A percentile compares a stretch with the other conserved stretches of the same genome.
Conservation (phyloP, 2,888 invertebrate genomes). For the Eutolmus rufibarbis region DNA sequence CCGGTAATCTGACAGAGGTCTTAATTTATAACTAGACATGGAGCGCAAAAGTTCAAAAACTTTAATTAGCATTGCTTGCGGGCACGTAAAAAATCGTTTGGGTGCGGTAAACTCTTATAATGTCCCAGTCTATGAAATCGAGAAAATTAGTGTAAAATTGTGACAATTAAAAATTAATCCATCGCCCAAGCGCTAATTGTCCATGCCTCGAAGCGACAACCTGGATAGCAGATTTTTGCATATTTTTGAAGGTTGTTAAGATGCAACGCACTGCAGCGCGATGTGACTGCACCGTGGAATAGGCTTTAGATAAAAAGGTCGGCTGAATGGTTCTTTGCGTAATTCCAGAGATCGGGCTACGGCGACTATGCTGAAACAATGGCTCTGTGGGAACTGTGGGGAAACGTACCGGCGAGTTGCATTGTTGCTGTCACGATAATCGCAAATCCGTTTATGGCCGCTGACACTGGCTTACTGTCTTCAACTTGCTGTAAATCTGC, state of each 20-base stretch:
- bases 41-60: neutral
- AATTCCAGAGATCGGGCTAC: neutral
- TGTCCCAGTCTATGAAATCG: neutral
- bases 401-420: neutral
- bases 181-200: neutral
- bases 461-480: constrained; percentile 19
- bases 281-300: neutral
- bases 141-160: neutral
- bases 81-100: neutral
- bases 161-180: constrained; percentile 14
- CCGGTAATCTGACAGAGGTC: neutral
- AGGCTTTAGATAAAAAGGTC: neutral
- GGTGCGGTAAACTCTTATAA: neutral
- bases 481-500: constrained; percentile 4
- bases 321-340: constrained; percentile 11
- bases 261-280: constrained; percentile 8
- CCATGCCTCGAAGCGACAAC: neutral
- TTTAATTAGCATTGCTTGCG: neutral
- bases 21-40: neutral
- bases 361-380: neutral
- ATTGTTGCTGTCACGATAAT: constrained; percentile 18
- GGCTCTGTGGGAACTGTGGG: constrained; percentile 5
- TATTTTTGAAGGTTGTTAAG: constrained; percentile 8
- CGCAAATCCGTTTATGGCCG: neutral
- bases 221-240: neutral